These are phyloP conservation scores for Danio rerio DNA, from an alignment of 2,113 vertebrate genomes.

Conservation along the genomic window GRCz12tu NC_133176.1:47017001-47017500, in stretches of 20 bases:
- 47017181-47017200: background rate
- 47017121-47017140: background rate
- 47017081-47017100: background rate
- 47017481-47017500: no score
- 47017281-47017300: background rate
- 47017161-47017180: constrained; percentile 5
- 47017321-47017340: background rate
- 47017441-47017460: background rate
- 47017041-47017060: constrained; percentile 12
- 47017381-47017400: background rate
- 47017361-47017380: background rate
- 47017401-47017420: background rate
- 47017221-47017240: background rate
- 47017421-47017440: background rate
- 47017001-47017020: constrained; percentile 42
- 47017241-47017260: background rate
- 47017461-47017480: background rate
- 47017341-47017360: background rate
- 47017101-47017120: background rate
- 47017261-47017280: background rate
- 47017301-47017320: background rate
- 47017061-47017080: background rate
- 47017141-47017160: background rate
- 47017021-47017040: background rate
- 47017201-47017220: background rate